Percentiles rank a stretch among this genome's conserved stretches.
These are phyloP conservation scores for Noctilio leporinus DNA, from an alignment of 2,113 vertebrate species.

Conservation along the genomic window DNA sequence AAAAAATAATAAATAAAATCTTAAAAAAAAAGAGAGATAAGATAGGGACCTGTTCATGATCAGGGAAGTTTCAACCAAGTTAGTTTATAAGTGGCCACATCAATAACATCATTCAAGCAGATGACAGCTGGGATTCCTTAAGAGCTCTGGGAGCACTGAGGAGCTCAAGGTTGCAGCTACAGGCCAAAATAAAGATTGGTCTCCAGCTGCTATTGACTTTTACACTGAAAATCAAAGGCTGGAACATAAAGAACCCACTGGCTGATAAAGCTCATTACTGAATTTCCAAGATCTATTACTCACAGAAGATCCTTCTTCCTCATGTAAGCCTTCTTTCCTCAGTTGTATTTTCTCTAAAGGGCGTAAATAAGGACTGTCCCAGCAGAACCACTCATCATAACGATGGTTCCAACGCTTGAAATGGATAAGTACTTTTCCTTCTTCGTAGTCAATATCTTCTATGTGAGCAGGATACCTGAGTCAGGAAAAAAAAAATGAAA, in stretches of 20 bases:
- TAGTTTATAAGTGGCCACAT: background rate
- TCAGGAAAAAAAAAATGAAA: conserved; percentile 43
- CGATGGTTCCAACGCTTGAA: conserved; percentile 97
- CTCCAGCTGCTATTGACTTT: background rate
- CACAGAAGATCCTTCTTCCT: conserved; percentile 86
- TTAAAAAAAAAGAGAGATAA: too few relatives aligned
- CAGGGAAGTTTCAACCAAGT: background rate
- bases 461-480: conserved; percentile 94
- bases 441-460: conserved; percentile 95
- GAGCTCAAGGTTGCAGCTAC: background rate
- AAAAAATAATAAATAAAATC: too few relatives aligned
- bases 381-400: conserved; percentile 97
- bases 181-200: background rate
- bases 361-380: conserved; percentile 92
- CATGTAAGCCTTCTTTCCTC: conserved; percentile 89
- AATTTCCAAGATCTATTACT: conserved; percentile 66
- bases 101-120: background rate
- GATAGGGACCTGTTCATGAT: background rate
- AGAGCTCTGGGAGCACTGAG: background rate
- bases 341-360: conserved; percentile 94
- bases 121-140: background rate
- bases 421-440: conserved; percentile 93
- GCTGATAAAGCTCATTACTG: background rate
- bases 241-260: background rate
- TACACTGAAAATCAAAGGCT: background rate